Conservation (phyloP, 2,797 vertebrate genomes). For the Aphelocoma californica region DNA sequence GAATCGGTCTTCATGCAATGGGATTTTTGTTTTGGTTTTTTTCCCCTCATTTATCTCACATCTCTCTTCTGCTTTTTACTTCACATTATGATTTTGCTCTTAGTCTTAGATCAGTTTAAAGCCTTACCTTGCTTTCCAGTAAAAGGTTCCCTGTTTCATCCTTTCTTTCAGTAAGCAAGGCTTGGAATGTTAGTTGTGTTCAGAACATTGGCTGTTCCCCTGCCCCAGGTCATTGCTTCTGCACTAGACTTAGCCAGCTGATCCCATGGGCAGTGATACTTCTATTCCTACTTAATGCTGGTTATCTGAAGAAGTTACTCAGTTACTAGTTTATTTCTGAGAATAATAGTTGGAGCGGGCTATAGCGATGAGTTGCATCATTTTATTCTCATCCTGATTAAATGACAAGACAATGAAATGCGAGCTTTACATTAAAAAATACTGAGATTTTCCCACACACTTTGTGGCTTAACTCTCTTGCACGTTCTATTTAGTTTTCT, state of each 20-base stretch:
- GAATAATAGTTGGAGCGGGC: neutral
- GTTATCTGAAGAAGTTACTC: neutral
- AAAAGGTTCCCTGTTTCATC: neutral
- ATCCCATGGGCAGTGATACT: neutral
- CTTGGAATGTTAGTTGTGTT: neutral
- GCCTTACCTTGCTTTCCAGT: neutral
- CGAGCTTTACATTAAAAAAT: neutral
- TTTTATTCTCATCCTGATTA: neutral
- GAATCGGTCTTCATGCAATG: neutral
- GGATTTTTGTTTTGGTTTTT: neutral
- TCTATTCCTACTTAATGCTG: neutral
- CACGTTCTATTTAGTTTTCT: neutral
- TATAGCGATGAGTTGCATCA: neutral
- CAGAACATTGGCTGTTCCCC: neutral
- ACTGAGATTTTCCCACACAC: neutral
- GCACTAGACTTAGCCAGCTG: neutral
- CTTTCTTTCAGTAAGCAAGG: neutral
- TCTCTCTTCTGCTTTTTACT: neutral
- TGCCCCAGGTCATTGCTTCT: neutral
- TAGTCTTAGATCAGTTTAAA: neutral
- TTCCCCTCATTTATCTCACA: neutral
- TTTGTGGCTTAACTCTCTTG: neutral
- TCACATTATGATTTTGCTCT: neutral
- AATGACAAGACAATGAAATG: neutral
- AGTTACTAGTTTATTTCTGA: neutral